These are phyloP conservation scores for Dinoponera quadriceps DNA, from an alignment of 1,140 invertebrate species.

Conservation along the genomic window DNA sequence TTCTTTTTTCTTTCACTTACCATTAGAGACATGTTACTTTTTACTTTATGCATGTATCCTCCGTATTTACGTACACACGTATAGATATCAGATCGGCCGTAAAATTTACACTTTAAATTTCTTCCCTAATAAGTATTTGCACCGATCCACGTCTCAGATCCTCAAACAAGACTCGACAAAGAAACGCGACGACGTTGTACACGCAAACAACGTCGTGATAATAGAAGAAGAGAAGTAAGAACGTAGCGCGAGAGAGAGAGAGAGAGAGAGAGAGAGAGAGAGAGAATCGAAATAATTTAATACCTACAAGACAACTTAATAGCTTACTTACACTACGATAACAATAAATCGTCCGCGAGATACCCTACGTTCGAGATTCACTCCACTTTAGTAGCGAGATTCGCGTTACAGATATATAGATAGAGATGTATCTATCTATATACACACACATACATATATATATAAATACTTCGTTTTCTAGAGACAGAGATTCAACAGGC, in stretches of 20 bases:
- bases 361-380: conserved; percentile 40
- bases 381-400: conserved; percentile 53
- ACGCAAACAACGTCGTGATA: conserved; percentile 11
- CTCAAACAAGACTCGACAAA: conserved; percentile 56
- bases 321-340: conserved; percentile 26
- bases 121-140: conserved; percentile 57
- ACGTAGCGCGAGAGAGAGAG: no score
- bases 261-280: no score
- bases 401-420: conserved; percentile 40
- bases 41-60: conserved; percentile 58
- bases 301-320: conserved; percentile 28
- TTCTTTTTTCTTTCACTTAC: conserved; percentile 79
- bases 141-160: conserved; percentile 61
- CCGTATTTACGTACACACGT: conserved; percentile 69
- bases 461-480: conserved; percentile 35
- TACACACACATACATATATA: conserved; percentile 15
- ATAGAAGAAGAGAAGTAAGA: conserved; percentile 16
- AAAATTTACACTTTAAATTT: conserved; percentile 61
- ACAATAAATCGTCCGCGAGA: conserved; percentile 35
- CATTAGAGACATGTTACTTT: conserved; percentile 67
- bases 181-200: conserved; percentile 2
- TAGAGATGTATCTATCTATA: no score
- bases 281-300: conserved; percentile 32
- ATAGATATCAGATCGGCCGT: conserved; percentile 69
- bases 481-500: conserved; percentile 35